These are phyloP conservation scores for Ceratotherium simum DNA, from an alignment of 2,113 vertebrate species.

Conservation along the genomic window DNA sequence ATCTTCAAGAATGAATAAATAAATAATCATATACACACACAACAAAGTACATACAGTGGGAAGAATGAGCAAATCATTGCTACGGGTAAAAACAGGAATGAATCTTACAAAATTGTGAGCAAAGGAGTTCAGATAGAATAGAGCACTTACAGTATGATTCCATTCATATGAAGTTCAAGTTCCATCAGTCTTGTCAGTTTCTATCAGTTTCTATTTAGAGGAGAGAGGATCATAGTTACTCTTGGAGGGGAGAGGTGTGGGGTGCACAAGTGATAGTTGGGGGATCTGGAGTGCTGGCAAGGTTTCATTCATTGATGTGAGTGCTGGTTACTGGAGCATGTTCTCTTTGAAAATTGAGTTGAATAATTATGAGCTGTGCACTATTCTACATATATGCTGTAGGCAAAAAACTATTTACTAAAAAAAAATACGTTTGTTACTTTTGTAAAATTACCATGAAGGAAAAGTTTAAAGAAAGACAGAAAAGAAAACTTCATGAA, in stretches of 20 bases:
- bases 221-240: not conserved
- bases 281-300: no score
- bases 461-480: not conserved
- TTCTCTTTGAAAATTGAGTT: not conserved
- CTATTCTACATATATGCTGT: not conserved
- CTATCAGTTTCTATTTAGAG: not conserved
- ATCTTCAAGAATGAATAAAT: not conserved
- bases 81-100: not conserved
- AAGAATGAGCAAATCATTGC: not conserved
- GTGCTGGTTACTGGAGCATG: not conserved
- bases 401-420: not conserved
- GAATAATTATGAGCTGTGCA: not conserved
- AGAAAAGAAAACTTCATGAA: not conserved
- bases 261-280: accelerated
- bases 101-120: not conserved
- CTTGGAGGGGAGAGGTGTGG: not conserved
- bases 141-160: not conserved
- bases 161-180: not conserved
- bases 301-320: not conserved
- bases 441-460: not conserved
- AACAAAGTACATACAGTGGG: not conserved
- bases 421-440: not conserved
- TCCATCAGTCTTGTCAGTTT: not conserved
- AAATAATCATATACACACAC: not conserved
- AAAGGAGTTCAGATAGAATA: not conserved